Evolutionary conservation across 1,140 invertebrate genomes (phyloP), one percentile per base, ranked within the genome.

Genomic region (Drosophila simulans): DNA sequence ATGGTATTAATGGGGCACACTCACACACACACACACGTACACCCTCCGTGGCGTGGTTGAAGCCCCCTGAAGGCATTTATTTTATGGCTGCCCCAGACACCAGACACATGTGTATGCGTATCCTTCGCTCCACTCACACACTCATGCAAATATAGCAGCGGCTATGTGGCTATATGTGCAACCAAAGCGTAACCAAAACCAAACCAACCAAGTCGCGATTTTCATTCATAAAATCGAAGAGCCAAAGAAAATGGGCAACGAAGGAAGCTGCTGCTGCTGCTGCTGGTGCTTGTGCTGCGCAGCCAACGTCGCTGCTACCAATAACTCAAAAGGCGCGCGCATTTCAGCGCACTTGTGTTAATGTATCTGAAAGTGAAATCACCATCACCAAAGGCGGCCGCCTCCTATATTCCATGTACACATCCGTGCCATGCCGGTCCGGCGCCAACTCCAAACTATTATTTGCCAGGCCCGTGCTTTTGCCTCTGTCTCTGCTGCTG

Each of bases 191-290:
- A 56, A 74, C 55, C 77, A 65, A 80, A 68, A 45, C 64, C 66
- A 69, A 69, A 35, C 35, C 59, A 57, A 68, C 79, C 80, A 83
- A 82, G 80, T 83, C 80, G 80, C 80, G 80, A 83, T 72, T 84
- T 84, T 84, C 80, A 84, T 84, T 84, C 80, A 84, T 84, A 84
- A 84, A 84, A 84, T 84, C 80, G 80, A 84, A 84, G 80, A 84
- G 81, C 77, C 65, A 85, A 84, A 76, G 80, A 84, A 82, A 83
- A 82, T 78, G 80, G 79, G 43, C 60, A 66, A 42, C 72, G 62
- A 58, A 75, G 75, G 62, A 64, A 46, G 68, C 17, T 17, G 42
- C 42, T 39, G 37, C 2, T 11, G 42, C 62, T 60, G 64, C 39
- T 22, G 20, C 2, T 11, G 42, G 53, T 60, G 64, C 46, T 22